Evolutionary conservation across 2,113 vertebrate species (phyloP).

Genomic region (Siphamia tubifer): DNA sequence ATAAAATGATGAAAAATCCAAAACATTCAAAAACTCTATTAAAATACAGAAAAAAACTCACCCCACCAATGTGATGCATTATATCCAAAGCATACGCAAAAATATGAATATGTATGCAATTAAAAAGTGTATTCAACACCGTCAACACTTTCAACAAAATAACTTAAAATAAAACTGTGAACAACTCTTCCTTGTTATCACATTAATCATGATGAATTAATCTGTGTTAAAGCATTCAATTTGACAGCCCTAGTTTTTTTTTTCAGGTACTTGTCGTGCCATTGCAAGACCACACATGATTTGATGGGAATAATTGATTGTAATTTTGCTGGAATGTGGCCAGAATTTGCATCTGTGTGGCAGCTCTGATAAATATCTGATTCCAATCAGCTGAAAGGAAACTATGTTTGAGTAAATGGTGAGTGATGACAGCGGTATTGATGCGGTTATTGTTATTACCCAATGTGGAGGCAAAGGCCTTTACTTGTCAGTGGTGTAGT

Average conservation of each 20-base stretch:
- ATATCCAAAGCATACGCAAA: too few relatives aligned
- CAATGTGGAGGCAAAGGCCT: not conserved
- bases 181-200: too few relatives aligned
- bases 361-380: slow-evolving; percentile 7
- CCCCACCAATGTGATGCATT: too few relatives aligned
- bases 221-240: not conserved
- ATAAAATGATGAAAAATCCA: too few relatives aligned
- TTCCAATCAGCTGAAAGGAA: not conserved
- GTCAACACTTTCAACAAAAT: too few relatives aligned
- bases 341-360: not conserved
- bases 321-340: not conserved
- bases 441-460: not conserved
- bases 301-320: not conserved
- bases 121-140: too few relatives aligned
- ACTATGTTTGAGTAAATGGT: slow-evolving; percentile 1
- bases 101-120: too few relatives aligned
- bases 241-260: too few relatives aligned
- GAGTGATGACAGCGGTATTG: not conserved
- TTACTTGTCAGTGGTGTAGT: too few relatives aligned
- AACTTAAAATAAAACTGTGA: too few relatives aligned
- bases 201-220: not conserved
- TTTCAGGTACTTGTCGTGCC: not conserved
- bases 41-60: too few relatives aligned
- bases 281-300: not conserved
- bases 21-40: too few relatives aligned